Base-by-base conservation (phyloP, 2,113 vertebrate species). In the Turdus rufiventris region DNA sequence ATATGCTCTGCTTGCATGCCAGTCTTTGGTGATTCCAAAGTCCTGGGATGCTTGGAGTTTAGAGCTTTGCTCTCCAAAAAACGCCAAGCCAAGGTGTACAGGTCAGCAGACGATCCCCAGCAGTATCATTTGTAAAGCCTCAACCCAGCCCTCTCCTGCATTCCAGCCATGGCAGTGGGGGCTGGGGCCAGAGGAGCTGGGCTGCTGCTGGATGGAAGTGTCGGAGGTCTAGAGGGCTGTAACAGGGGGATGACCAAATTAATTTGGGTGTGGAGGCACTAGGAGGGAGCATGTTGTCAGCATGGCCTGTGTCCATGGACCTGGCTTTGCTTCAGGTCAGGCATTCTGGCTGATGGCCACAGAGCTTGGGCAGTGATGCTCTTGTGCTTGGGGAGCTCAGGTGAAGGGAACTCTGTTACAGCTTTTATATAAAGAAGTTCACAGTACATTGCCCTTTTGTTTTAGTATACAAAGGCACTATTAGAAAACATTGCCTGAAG, bases 161-260 rank as follows among this genome's bases (percentile, higher is more conserved):
- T 42, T 60, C 7, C 45, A 50, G 24, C 54, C 18, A 4, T 10
- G 26, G 26, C 11, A 5, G 2, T 1, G 5, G n/a, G 13, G 12
- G 11, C 42, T 53, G 56, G 7, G n/a, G 19, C 47, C 1, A 1
- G 17, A 58, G 28, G 10, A 43, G 17, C 8, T 1, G 1, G 23
- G 50, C 26, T 68, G 31, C 26, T 58, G 26, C 54, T 43, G 26
- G 10, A 43, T 3, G 4, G 9, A 34, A 20, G 4, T 38, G 28
- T 43, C 38, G 43, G 48, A 57, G 23, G 47, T 70, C 43, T n/a
- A 31, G 43, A 65, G 33, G 15, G 34, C 45, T 66, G 25, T 63
- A 33, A 15, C 18, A 6, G 29, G 14, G 17, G 5, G 10, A 42
- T 43, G 23, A 47, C 6, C 3, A 5, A 38, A 48, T 43, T 23